Percentiles rank a stretch among this genome's conserved stretches.
Evolutionary conservation across 2,888 invertebrate genomes (phyloP).

Genomic region (Shargacucullia verbasci): DNA sequence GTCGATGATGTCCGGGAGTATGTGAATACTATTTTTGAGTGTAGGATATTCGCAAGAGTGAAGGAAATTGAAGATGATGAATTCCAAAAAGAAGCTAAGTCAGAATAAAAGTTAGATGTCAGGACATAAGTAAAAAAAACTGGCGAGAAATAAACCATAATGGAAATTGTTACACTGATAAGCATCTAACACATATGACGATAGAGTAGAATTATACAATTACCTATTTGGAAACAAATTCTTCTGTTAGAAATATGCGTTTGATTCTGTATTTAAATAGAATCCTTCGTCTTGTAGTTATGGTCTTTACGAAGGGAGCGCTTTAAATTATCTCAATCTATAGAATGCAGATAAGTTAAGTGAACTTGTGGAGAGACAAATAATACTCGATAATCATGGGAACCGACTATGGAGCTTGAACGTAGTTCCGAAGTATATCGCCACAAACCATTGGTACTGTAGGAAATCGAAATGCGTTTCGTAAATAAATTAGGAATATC

Average conservation of each 20-base stretch:
- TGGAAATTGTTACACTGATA: no score
- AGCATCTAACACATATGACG: no score
- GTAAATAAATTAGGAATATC: conserved; percentile 38
- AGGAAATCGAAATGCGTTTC: conserved; percentile 44
- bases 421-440: conserved; percentile 31
- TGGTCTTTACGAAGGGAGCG: conserved; percentile 26
- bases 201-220: no score
- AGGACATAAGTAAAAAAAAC: no score
- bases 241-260: conserved; percentile 19
- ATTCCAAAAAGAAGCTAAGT: no score
- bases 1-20: no score
- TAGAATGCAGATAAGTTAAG: conserved; percentile 24
- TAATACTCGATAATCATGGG: conserved; percentile 34
- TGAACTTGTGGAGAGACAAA: conserved; percentile 31
- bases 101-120: no score
- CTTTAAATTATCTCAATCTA: conserved; percentile 29
- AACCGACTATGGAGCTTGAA: conserved; percentile 28
- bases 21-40: no score
- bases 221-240: no score
- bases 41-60: no score
- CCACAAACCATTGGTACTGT: conserved; percentile 27
- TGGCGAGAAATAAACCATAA: no score
- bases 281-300: conserved; percentile 25
- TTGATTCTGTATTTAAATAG: conserved; percentile 18
- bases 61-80: no score